Conservation (phyloP, 2,113 vertebrate species). For the Riparia riparia region DNA sequence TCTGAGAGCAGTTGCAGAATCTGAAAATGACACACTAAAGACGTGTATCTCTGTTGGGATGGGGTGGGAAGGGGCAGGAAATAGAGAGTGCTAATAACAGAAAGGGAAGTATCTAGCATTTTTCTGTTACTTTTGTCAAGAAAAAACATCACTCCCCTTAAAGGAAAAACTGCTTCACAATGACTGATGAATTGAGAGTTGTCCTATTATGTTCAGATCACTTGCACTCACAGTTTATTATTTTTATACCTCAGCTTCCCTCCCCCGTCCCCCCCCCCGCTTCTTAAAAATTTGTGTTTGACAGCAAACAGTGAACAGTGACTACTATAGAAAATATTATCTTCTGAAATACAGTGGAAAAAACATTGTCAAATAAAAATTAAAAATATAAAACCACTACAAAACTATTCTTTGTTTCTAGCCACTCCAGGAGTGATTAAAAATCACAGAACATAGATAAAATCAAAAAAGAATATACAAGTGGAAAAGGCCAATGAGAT, state of each 20-base stretch:
- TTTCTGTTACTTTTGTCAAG: background rate
- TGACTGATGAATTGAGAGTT: background rate
- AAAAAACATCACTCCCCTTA: background rate
- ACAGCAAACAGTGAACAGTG: background rate
- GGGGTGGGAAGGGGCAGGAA: accelerated
- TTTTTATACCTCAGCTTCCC: background rate
- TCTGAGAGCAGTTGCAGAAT: background rate
- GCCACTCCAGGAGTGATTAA: background rate
- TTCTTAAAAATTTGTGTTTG: background rate
- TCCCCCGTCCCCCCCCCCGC: accelerated
- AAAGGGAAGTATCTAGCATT: background rate
- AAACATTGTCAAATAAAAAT: accelerated
- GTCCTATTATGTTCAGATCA: background rate
- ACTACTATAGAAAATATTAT: background rate
- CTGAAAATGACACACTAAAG: background rate
- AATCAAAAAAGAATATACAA: background rate
- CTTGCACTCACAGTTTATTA: background rate
- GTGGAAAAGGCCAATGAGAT: background rate
- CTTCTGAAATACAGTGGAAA: background rate
- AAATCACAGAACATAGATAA: background rate
- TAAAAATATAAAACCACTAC: background rate
- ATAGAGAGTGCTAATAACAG: background rate
- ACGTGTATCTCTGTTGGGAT: background rate
- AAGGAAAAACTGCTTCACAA: background rate
- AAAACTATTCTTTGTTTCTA: background rate